These are phyloP conservation scores for Acanthosoma haemorrhoidale DNA, from an alignment of 2,888 invertebrate genomes.

Conservation along the genomic window DNA sequence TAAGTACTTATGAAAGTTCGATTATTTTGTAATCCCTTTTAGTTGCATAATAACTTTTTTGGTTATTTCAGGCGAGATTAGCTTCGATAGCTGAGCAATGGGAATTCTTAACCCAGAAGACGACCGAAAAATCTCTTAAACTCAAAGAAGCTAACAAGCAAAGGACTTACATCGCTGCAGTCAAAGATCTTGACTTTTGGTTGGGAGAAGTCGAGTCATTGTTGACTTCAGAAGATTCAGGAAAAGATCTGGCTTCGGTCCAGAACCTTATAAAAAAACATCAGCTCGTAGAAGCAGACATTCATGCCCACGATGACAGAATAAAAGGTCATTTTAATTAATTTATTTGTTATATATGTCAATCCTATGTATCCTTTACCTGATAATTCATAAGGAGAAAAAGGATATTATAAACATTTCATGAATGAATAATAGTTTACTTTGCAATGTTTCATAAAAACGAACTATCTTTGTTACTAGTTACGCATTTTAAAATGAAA, in stretches of 20 bases:
- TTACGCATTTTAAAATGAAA: not conserved
- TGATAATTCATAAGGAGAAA: no score
- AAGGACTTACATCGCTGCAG: slow-evolving; percentile 97
- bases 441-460: no score
- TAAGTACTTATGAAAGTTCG: slow-evolving; percentile 43
- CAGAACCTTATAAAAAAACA: slow-evolving; percentile 99
- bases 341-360: not conserved
- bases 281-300: slow-evolving; percentile 96
- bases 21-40: not conserved
- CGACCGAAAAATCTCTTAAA: slow-evolving; percentile 95
- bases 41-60: not conserved
- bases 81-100: slow-evolving; percentile 96
- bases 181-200: slow-evolving; percentile 99
- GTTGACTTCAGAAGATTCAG: slow-evolving; percentile 91
- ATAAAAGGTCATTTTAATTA: slow-evolving; percentile 61
- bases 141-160: slow-evolving; percentile 99
- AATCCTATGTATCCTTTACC: not conserved
- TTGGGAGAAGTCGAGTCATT: slow-evolving; percentile 96
- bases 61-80: slow-evolving; percentile 53
- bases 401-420: no score
- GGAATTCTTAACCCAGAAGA: slow-evolving; percentile 97
- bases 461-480: no score
- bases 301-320: slow-evolving; percentile 91
- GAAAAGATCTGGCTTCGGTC: slow-evolving; percentile 95
- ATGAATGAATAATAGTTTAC: no score